Evolutionary conservation across 2,113 vertebrate species (phyloP).

Genomic region (Strigops habroptila): DNA sequence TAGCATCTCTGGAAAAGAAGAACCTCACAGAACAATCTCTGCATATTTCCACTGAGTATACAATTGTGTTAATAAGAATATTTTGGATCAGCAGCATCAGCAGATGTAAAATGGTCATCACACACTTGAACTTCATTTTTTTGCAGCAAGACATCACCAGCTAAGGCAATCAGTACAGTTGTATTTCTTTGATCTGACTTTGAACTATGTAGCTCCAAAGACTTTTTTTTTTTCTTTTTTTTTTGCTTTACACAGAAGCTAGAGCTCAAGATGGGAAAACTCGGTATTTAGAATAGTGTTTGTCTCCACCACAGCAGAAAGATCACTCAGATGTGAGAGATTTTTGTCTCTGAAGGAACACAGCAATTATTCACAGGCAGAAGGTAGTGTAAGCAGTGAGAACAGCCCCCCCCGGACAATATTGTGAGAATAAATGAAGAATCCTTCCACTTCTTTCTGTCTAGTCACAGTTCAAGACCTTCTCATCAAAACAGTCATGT

Average conservation of each 20-base stretch:
- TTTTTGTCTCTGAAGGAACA: neutral
- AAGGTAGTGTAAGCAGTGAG: neutral
- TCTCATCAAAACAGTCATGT: neutral
- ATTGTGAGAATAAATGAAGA: neutral
- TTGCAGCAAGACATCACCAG: neutral
- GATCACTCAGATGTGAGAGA: neutral
- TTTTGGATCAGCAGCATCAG: neutral
- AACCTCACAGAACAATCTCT: neutral
- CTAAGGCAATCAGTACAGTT: neutral
- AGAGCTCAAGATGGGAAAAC: neutral
- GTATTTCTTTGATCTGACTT: slow-evolving; percentile 3
- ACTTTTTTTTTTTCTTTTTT: no score
- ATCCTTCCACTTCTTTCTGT: neutral
- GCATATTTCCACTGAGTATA: neutral
- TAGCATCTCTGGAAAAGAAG: neutral
- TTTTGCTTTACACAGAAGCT: neutral
- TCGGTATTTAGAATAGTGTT: neutral
- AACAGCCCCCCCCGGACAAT: neutral
- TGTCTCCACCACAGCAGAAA: neutral
- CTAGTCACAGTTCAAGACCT: neutral
- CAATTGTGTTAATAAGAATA: neutral
- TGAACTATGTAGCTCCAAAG: neutral
- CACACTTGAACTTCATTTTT: neutral
- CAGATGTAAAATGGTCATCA: neutral
- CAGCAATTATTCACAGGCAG: neutral